Evolutionary conservation across 2,797 vertebrate genomes (phyloP).

Genomic region (Ptychadena robeensis): DNA sequence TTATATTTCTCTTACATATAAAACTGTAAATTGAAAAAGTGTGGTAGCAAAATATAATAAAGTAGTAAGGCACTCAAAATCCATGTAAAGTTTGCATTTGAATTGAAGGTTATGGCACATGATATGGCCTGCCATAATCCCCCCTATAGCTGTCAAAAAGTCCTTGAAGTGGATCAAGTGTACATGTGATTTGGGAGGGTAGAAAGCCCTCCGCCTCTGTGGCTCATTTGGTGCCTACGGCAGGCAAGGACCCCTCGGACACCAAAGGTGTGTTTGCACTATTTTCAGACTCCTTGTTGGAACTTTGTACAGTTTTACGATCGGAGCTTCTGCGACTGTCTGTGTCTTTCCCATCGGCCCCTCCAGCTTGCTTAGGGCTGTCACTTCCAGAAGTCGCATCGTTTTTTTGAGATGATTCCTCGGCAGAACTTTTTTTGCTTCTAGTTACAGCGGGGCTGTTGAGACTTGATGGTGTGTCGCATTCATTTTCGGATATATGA

Average conservation of each 20-base stretch:
- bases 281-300: slow-evolving; percentile 78
- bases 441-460: slow-evolving; percentile 65
- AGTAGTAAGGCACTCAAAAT: slow-evolving; percentile 98
- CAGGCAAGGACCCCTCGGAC: slow-evolving; percentile 75
- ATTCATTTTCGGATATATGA: slow-evolving; percentile 75
- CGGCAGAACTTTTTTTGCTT: slow-evolving; percentile 75
- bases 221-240: slow-evolving; percentile 84
- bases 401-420: slow-evolving; percentile 66
- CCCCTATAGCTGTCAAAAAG: slow-evolving; percentile 33
- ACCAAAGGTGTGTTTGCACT: slow-evolving; percentile 76
- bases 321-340: slow-evolving; percentile 63
- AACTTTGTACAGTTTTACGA: slow-evolving; percentile 65
- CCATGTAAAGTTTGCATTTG: slow-evolving; percentile 70
- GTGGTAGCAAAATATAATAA: slow-evolving; percentile 82
- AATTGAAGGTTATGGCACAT: slow-evolving; percentile 82
- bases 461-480: slow-evolving; percentile 60
- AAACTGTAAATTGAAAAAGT: slow-evolving; percentile 70
- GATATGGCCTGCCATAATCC: slow-evolving; percentile 64
- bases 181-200: slow-evolving; percentile 37
- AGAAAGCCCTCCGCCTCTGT: slow-evolving; percentile 31
- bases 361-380: slow-evolving; percentile 55
- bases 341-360: slow-evolving; percentile 62
- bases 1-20: slow-evolving; percentile 72
- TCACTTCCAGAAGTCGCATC: slow-evolving; percentile 24
- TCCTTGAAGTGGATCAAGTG: slow-evolving; percentile 48